A percentile compares a stretch with the other conserved stretches of the same genome.
These are phyloP conservation scores for Planococcus citri DNA, from an alignment of 1,140 invertebrate species.

Conservation along the genomic window DNA sequence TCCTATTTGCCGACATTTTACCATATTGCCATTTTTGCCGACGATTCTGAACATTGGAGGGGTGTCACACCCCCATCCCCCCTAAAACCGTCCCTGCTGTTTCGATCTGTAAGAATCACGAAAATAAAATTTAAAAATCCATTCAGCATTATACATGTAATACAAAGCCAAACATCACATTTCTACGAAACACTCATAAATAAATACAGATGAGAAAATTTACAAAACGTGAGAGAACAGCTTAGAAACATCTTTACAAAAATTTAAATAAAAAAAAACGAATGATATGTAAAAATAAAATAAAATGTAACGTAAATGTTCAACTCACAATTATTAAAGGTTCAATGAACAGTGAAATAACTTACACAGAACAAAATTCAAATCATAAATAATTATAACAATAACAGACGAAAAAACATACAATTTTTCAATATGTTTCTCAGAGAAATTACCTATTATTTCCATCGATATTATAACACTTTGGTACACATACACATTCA, in stretches of 20 bases:
- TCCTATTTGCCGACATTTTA: no score
- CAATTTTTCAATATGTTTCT: not conserved
- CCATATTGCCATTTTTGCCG: no score
- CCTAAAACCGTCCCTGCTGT: no score
- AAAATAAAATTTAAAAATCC: no score
- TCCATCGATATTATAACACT: not conserved
- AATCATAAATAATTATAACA: not conserved
- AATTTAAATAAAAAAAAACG: not conserved
- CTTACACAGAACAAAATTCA: not conserved
- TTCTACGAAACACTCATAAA: not conserved
- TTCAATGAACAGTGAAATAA: not conserved
- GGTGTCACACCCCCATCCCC: no score
- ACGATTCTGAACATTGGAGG: no score
- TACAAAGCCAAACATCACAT: not conserved
- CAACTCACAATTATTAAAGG: not conserved
- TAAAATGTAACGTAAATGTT: not conserved
- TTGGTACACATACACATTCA: not conserved
- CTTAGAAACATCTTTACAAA: not conserved
- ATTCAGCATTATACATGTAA: conserved; percentile 1
- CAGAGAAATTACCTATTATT: no score
- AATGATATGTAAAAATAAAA: conserved; percentile 8
- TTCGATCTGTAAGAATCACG: no score
- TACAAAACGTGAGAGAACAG: not conserved
- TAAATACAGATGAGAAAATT: not conserved
- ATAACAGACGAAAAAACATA: not conserved